Evolutionary conservation across 2,113 vertebrate species (phyloP).

Genomic region (Gallinago media): DNA sequence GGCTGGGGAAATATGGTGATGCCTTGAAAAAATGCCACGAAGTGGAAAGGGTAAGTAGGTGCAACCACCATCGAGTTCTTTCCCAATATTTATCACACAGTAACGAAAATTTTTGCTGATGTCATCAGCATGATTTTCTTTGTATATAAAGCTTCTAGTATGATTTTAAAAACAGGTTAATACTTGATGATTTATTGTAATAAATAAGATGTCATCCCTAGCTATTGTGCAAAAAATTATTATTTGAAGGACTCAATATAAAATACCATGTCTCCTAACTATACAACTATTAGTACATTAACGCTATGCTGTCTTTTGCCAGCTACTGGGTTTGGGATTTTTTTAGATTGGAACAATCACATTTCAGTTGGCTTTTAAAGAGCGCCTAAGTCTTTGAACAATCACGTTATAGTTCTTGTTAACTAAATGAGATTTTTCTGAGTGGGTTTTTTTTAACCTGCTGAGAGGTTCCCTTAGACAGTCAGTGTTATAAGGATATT

Average conservation of each 20-base stretch:
- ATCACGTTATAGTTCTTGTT: not conserved
- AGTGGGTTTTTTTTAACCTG: not conserved
- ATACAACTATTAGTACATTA: not conserved
- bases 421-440: not conserved
- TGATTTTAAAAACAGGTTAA: not conserved
- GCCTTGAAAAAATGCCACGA: constrained; percentile 84
- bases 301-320: not conserved
- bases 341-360: not conserved
- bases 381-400: not conserved
- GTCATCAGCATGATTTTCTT: not conserved
- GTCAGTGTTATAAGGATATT: not conserved
- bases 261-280: not conserved
- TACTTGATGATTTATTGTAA: not conserved
- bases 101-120: not conserved
- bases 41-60: constrained; percentile 79
- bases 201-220: not conserved
- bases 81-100: not conserved
- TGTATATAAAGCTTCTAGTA: not conserved
- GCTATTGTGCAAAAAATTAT: accelerated
- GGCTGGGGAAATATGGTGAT: constrained; percentile 76
- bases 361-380: not conserved
- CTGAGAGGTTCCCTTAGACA: not conserved
- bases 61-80: not conserved
- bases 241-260: not conserved
- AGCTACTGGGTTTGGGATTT: not conserved